Conservation (phyloP, 2,888 invertebrate genomes). For the Apocheima hispidaria region DNA sequence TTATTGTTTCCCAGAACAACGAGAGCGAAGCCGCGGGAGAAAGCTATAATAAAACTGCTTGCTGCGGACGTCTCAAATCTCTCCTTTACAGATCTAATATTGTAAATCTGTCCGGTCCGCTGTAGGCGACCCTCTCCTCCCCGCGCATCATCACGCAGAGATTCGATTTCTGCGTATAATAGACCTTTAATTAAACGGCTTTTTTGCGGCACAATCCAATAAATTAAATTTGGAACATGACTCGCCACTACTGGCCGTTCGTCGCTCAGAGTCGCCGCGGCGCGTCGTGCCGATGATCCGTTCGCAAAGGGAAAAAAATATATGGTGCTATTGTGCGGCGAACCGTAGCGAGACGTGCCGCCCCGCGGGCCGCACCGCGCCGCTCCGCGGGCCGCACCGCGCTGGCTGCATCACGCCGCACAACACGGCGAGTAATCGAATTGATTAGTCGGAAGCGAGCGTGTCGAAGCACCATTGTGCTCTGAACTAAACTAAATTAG, state of each 20-base stretch:
- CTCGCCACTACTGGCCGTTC: slow-evolving; percentile 46
- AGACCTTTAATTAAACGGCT: slow-evolving; percentile 52
- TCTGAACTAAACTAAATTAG: slow-evolving; percentile 35
- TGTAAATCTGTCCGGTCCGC: not conserved
- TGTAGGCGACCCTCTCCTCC: slow-evolving; percentile 9
- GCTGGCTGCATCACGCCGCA: slow-evolving; percentile 25
- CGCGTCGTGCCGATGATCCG: slow-evolving; percentile 46
- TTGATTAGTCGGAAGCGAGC: slow-evolving; percentile 57
- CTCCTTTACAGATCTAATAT: not conserved
- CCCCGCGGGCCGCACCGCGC: slow-evolving; percentile 27
- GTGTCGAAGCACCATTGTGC: slow-evolving; percentile 48
- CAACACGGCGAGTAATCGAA: slow-evolving; percentile 53
- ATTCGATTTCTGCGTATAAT: slow-evolving; percentile 45
- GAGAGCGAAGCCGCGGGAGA: no score
- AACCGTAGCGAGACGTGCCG: slow-evolving; percentile 8
- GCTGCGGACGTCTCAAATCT: not conserved
- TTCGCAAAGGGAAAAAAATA: slow-evolving; percentile 58
- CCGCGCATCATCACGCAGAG: slow-evolving; percentile 18
- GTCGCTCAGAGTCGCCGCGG: slow-evolving; percentile 38
- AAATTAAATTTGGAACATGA: slow-evolving; percentile 62
- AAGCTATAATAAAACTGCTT: not conserved
- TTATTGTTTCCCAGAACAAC: no score
- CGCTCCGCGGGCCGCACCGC: slow-evolving; percentile 30
- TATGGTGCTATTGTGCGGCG: slow-evolving; percentile 47
- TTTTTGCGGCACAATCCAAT: slow-evolving; percentile 59